Evolutionary conservation across 1,140 invertebrate species (phyloP), one percentile per base, ranked within the genome.

Genomic region (Scaptomyza hsui): DNA sequence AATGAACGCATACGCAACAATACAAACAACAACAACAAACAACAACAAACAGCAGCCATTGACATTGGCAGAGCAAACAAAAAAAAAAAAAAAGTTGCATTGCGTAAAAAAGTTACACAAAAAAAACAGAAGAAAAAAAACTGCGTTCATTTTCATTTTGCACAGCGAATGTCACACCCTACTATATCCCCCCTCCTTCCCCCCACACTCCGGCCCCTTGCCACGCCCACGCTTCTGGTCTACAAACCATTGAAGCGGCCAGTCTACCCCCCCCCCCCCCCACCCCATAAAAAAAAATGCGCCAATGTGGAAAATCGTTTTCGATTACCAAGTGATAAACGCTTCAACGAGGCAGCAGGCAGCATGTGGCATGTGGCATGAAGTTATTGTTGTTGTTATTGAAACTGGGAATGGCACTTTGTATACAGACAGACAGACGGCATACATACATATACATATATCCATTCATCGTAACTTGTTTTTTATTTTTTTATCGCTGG

Each of bases 221-320:
- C 13, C 4, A 44, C 3, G 2, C 42, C 12, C 18, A 35, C 12
- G 12, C 19, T 10, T 10, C 1, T 10, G 32, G 15, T 9, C 37
- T 4, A 15, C 37, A 21, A 67, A 32, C 35, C 45, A 67, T 13
- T 59, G 63, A 67, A 67, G 63, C 63, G 55, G 35, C 35, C 53
- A 59, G 45, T n/a, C n/a, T n/a, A n/a, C n/a, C n/a, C 26, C 7
- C 6, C 6, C 26, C 7, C 7, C 26, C 26, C 9, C 5, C 24
- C 24, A 6, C 24, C 19, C 6, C 2, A 4, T 4, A 21, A 21
- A 21, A 1, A 21, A 4, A 61, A 75, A 72, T 60, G 69, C 62
- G 73, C 44, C 73, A 75, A 72, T 72, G 73, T 75, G 73, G 73
- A 75, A 72, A 75, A 75, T 75, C 70, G 62, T 75, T 75, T 75